A percentile compares a stretch with the other conserved stretches of the same genome.
phyloP scores from a whole-genome alignment of 2,888 invertebrate species.

The Scaptodrosophila latifasciaeformis region DNA sequence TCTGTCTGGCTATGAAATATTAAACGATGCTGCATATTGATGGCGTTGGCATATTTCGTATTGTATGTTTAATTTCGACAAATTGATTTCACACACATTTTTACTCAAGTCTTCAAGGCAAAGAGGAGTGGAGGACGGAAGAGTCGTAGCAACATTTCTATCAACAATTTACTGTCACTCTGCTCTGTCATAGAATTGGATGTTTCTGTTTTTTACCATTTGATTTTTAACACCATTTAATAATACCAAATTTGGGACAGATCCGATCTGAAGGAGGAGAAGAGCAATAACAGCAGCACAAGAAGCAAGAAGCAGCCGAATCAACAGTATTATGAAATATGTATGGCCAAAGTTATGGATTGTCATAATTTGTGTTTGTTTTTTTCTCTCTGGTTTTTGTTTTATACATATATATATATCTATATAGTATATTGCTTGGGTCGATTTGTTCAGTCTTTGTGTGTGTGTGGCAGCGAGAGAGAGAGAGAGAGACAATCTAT shows the following conservation, averaged over 20 bases:
- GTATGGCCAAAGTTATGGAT: constrained; percentile 35
- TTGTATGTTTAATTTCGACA: constrained; percentile 54
- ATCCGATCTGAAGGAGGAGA: no score
- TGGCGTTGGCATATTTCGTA: constrained; percentile 39
- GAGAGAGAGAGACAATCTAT: not conserved
- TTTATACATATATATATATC: constrained; percentile 11
- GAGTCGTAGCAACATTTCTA: no score
- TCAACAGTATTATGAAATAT: constrained; percentile 47
- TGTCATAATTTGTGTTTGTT: constrained; percentile 44
- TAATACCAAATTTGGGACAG: no score
- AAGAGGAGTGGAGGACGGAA: no score
- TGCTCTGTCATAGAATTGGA: no score
- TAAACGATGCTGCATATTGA: constrained; percentile 53
- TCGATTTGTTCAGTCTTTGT: constrained; percentile 1
- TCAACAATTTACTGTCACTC: no score
- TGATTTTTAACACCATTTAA: no score
- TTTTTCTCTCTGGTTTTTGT: constrained; percentile 20
- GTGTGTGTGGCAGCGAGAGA: not conserved
- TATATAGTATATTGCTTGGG: constrained; percentile 21
- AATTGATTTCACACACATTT: constrained; percentile 63
- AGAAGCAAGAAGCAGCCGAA: no score
- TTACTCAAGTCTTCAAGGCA: no score
- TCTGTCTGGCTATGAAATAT: constrained; percentile 52
- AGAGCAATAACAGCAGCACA: no score
- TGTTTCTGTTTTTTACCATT: no score